Conservation (phyloP, 2,797 vertebrate genomes). For the Pelobates cultripes region DNA sequence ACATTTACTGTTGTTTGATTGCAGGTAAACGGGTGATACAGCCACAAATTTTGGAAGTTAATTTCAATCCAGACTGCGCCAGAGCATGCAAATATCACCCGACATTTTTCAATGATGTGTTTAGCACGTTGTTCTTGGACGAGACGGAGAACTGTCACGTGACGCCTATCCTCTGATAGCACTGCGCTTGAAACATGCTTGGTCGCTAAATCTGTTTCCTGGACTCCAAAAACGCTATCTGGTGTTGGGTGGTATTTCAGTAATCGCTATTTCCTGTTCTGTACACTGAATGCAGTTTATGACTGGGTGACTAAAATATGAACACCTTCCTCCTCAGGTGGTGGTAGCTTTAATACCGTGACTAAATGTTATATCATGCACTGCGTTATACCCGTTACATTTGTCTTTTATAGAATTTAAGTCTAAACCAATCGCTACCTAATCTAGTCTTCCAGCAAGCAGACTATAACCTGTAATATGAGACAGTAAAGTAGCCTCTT, state of each 20-base stretch:
- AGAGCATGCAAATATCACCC: slow-evolving; percentile 92
- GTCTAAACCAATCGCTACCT: too few species aligned
- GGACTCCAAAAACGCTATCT: neutral
- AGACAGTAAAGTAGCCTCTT: too few species aligned
- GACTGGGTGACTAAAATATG: too few species aligned
- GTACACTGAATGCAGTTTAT: too few species aligned
- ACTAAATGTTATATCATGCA: too few species aligned
- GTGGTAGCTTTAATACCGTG: too few species aligned
- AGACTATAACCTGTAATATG: too few species aligned
- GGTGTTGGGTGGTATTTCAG: too few species aligned
- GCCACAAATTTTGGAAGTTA: slow-evolving; percentile 92
- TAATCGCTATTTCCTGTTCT: neutral
- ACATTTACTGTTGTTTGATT: neutral
- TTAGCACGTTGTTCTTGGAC: slow-evolving; percentile 89
- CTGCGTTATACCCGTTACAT: too few species aligned
- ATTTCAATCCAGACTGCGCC: slow-evolving; percentile 92
- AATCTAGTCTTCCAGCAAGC: too few species aligned
- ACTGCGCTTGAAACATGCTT: slow-evolving; percentile 46
- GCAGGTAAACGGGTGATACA: slow-evolving; percentile 83
- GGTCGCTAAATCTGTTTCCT: slow-evolving; percentile 56
- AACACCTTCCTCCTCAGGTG: too few species aligned
- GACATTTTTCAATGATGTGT: slow-evolving; percentile 90
- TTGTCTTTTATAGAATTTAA: too few species aligned
- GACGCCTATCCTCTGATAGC: slow-evolving; percentile 72
- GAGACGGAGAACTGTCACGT: slow-evolving; percentile 76